These are phyloP conservation scores for Brachionus asplanchnoidis DNA, from an alignment of 1,140 invertebrate genomes.

Conservation along the genomic window DNA sequence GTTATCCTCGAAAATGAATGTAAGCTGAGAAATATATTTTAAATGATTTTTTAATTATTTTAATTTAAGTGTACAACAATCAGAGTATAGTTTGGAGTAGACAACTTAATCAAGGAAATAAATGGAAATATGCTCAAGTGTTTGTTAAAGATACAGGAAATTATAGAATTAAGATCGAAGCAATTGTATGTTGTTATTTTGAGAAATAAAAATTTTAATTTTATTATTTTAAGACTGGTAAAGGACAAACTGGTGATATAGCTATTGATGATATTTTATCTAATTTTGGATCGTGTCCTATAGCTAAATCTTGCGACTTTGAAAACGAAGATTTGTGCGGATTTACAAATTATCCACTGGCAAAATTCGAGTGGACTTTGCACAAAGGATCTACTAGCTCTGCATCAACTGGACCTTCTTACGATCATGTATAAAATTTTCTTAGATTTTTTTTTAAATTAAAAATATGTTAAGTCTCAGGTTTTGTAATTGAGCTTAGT, in stretches of 20 bases:
- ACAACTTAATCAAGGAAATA: slow-evolving; percentile 26
- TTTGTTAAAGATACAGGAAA: slow-evolving; percentile 27
- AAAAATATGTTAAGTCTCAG: not conserved
- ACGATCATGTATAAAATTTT: slow-evolving; percentile 22
- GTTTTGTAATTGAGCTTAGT: too few relatives aligned
- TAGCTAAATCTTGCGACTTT: slow-evolving; percentile 12
- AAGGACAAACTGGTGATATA: slow-evolving; percentile 26
- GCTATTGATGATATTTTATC: slow-evolving; percentile 34
- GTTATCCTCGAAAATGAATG: not conserved
- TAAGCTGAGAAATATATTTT: not conserved
- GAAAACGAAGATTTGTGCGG: slow-evolving; percentile 43
- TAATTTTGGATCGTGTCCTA: slow-evolving; percentile 1
- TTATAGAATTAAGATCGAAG: slow-evolving; percentile 39
- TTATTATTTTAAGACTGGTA: not conserved
- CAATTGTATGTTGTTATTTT: slow-evolving; percentile 1
- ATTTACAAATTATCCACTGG: slow-evolving; percentile 50
- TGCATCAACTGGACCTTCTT: slow-evolving; percentile 43
- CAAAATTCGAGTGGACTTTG: slow-evolving; percentile 52
- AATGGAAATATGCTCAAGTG: slow-evolving; percentile 10
- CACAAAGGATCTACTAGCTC: slow-evolving; percentile 43
- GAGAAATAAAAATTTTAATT: not conserved
- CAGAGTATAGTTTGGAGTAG: not conserved
- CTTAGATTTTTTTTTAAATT: not conserved
- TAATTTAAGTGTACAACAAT: not conserved
- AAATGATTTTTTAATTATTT: not conserved